Evolutionary conservation across 2,888 invertebrate species (phyloP).

Genomic region (Congeria kusceri): DNA sequence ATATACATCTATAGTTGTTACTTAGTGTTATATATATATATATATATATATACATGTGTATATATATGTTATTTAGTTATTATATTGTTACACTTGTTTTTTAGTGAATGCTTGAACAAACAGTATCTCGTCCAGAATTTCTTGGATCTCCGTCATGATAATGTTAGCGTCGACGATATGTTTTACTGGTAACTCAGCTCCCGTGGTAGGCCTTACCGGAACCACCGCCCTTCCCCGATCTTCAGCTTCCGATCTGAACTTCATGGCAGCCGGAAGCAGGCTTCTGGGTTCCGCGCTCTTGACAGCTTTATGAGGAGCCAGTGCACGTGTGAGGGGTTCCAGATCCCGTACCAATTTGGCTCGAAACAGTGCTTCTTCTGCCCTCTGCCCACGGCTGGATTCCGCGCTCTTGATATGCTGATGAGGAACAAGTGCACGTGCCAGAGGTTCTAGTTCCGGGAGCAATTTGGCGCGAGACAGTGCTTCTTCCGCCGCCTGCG

Average conservation of each 20-base stretch:
- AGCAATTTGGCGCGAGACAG: background rate
- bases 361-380: too few species aligned
- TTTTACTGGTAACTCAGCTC: background rate
- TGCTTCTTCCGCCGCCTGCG: background rate
- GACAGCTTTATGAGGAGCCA: background rate
- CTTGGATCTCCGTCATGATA: slow-evolving; percentile 27
- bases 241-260: background rate
- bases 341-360: too few species aligned
- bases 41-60: too few species aligned
- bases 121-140: slow-evolving; percentile 17
- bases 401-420: background rate
- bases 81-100: background rate
- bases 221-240: background rate
- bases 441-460: too few species aligned
- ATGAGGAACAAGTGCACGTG: too few species aligned
- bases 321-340: too few species aligned
- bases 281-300: background rate
- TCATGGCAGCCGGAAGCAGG: background rate
- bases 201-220: background rate
- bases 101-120: slow-evolving; percentile 14
- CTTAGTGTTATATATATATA: too few species aligned
- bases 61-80: too few species aligned
- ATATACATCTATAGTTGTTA: too few species aligned
- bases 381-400: background rate
- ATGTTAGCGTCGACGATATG: slow-evolving; percentile 17